Base-by-base conservation (phyloP, 2,797 vertebrate species). In the Mallotus villosus region DNA sequence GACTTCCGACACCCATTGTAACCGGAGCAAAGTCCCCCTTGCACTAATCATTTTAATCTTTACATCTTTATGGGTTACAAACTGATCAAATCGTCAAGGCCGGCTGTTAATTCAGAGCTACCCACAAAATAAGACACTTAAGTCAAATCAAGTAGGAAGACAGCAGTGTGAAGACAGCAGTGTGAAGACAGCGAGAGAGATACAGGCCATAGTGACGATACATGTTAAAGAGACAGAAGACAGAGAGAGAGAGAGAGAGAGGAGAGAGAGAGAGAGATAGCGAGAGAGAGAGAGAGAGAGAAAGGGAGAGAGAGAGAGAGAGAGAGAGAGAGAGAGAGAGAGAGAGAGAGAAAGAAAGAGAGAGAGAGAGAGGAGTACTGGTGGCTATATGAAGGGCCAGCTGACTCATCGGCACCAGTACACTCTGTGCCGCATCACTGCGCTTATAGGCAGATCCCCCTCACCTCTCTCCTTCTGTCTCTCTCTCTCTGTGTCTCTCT, bases 381-480 rank as follows among this genome's bases (percentile, higher is more conserved):
- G 90, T 90, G 87, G 89, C 90, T 92, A 92, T 92, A 92, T 90
- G 90, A 82, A 88, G 91, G 90, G 88, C 82, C 86, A 88, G 90
- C 92, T 93, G 92, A 93, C 87, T 93, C 92, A 93, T 91, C 64
- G 19, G 14, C 90, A 90, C 86, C 89, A 87, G 91, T 80, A 92
- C 92, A 92, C 87, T 90, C 84, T 90, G 92, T 92, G 86, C 91
- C 85, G 91, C 90, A 92, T 91, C 90, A 89, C 87, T 92, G 91
- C 90, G 89, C 90, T 91, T 90, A 90, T 88, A 92, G 90, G 88
- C 91, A 89, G 88, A 91, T 88, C 81, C 82, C 82, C 86, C 87
- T 87, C 79, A 87, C 88, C 85, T 88, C 82, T 79, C 74, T 70
- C 79, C 73, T 78, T 83, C 70, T 84, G 82, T 85, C 86, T 58